Evolutionary conservation across 2,113 vertebrate species (phyloP).

Genomic region (Podarcis muralis): DNA sequence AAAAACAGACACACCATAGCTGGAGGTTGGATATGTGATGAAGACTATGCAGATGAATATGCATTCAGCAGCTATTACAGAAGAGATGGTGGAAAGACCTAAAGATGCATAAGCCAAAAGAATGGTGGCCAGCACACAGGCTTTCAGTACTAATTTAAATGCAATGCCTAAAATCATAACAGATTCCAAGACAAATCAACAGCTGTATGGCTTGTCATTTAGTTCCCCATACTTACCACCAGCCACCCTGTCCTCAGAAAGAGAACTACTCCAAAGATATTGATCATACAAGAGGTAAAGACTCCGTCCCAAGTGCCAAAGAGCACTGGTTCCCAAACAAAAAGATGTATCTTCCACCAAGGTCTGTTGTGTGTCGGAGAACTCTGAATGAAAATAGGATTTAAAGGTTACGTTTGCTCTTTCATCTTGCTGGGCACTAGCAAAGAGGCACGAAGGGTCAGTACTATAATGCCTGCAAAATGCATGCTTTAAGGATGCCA

Average conservation of each 20-base stretch:
- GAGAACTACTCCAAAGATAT: slow-evolving; percentile 97
- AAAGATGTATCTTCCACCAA: slow-evolving; percentile 96
- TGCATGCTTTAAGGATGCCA: neutral
- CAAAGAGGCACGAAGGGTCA: neutral
- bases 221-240: slow-evolving; percentile 81
- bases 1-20: neutral
- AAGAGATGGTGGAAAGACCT: neutral
- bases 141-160: neutral
- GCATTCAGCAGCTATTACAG: neutral
- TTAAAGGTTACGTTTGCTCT: rapidly evolving
- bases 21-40: neutral
- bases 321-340: slow-evolving; percentile 94
- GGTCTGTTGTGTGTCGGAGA: slow-evolving; percentile 82
- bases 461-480: neutral
- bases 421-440: neutral
- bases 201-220: neutral
- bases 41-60: neutral
- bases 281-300: slow-evolving; percentile 99
- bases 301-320: slow-evolving; percentile 98
- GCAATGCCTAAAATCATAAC: too few species aligned
- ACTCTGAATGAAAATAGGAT: slow-evolving; percentile 70
- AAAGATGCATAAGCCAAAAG: neutral
- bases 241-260: slow-evolving; percentile 96
- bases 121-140: neutral
- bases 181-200: neutral